A percentile compares a stretch with the other conserved stretches of the same genome.
Conservation (phyloP, 2,888 invertebrate genomes). For the Acanthoscelides obtectus region DNA sequence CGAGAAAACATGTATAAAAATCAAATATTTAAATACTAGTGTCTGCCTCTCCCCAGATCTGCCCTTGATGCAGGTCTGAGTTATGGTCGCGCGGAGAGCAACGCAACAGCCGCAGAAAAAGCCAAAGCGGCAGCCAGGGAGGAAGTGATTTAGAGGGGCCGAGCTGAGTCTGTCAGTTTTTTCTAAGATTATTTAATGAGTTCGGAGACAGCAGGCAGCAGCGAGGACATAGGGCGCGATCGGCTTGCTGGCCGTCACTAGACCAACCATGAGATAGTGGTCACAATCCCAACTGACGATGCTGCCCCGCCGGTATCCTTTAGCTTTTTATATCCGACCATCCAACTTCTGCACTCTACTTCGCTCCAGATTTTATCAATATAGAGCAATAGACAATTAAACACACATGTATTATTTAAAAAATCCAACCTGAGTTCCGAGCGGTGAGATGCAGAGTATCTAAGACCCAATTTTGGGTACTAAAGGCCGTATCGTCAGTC, state of each 20-base stretch:
- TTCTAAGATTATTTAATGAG: slow-evolving; percentile 40
- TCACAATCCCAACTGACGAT: slow-evolving; percentile 26
- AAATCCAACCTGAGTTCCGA: not conserved
- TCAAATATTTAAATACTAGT: too few species aligned
- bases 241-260: not conserved
- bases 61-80: slow-evolving; percentile 27
- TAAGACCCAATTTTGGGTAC: too few species aligned
- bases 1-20: too few species aligned
- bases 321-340: not conserved
- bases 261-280: slow-evolving; percentile 26
- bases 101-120: not conserved
- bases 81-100: slow-evolving; percentile 34
- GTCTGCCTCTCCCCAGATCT: not conserved
- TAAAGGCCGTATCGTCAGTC: too few species aligned
- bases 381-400: slow-evolving; percentile 29
- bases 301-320: slow-evolving; percentile 6
- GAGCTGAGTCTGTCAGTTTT: slow-evolving; percentile 35
- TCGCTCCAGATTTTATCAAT: slow-evolving; percentile 24
- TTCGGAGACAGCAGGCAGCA: slow-evolving; percentile 19
- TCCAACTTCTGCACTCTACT: not conserved
- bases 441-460: too few species aligned
- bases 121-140: slow-evolving; percentile 27
- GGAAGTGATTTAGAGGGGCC: slow-evolving; percentile 41
- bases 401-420: slow-evolving; percentile 14
- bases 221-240: slow-evolving; percentile 11